Percentiles rank a stretch among this genome's conserved stretches.
These are phyloP conservation scores for Ifrita kowaldi DNA, from an alignment of 2,113 vertebrate genomes.

Conservation along the genomic window DNA sequence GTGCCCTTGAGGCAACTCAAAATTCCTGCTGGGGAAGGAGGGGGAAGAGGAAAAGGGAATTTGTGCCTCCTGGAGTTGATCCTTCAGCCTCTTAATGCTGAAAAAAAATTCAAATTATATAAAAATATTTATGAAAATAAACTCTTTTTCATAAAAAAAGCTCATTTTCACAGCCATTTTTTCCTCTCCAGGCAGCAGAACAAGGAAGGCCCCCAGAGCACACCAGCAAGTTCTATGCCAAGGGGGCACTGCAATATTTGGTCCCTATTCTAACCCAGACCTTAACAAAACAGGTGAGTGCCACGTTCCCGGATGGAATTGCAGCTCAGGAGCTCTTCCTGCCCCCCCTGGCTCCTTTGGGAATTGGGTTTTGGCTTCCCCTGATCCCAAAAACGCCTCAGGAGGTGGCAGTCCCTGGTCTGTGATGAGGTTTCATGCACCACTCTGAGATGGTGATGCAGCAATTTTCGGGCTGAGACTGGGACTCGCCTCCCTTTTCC, in stretches of 20 bases:
- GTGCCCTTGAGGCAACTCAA: not conserved
- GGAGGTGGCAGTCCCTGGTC: not conserved
- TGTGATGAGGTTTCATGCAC: not conserved
- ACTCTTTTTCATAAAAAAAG: too few relatives aligned
- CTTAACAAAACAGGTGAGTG: conserved; percentile 90
- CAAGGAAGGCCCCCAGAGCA: conserved; percentile 97
- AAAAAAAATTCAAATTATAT: too few relatives aligned
- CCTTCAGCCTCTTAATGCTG: not conserved
- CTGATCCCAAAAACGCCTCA: not conserved
- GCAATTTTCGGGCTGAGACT: not conserved
- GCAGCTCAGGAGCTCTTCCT: not conserved
- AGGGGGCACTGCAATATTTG: conserved; percentile 95
- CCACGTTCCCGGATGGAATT: accelerated
- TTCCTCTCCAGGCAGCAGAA: conserved; percentile 84
- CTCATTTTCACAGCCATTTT: not conserved
- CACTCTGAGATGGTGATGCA: not conserved
- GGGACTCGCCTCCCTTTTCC: not conserved
- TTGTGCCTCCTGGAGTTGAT: accelerated
- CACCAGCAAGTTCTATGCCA: conserved; percentile 98
- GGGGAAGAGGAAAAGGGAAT: not conserved
- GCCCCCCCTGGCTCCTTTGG: not conserved
- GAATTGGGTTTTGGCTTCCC: accelerated
- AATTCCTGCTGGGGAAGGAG: not conserved
- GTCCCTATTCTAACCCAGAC: conserved; percentile 97
- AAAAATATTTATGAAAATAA: accelerated